Evolutionary conservation across 1,140 invertebrate genomes (phyloP).

Genomic region (Drosophila paulistorum): DNA sequence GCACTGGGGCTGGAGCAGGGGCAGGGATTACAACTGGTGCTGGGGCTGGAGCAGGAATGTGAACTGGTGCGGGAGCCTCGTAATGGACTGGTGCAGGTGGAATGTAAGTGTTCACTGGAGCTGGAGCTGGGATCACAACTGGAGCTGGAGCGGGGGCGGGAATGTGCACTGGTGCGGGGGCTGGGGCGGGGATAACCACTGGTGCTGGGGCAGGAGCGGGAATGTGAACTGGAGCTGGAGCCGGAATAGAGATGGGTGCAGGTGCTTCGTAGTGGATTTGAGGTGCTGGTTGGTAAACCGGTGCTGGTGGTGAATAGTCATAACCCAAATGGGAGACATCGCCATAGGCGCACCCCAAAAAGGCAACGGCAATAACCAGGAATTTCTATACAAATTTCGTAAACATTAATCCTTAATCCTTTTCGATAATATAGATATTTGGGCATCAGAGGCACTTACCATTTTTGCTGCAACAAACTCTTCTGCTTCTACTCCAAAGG

Average conservation of each 20-base stretch:
- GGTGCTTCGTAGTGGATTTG: conserved; percentile 30
- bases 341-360: conserved; percentile 68
- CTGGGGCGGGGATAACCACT: not conserved
- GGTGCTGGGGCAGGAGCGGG: conserved; percentile 25
- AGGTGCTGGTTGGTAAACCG: conserved; percentile 40
- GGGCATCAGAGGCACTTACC: conserved; percentile 38
- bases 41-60: too few species aligned
- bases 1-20: conserved; percentile 7
- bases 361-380: conserved; percentile 68
- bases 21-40: too few species aligned
- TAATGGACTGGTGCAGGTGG: not conserved
- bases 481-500: conserved; percentile 47
- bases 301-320: conserved; percentile 54
- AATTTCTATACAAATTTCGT: conserved; percentile 59
- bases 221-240: conserved; percentile 27
- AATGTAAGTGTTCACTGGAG: not conserved
- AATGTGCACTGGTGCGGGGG: not conserved
- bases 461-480: conserved; percentile 59
- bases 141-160: conserved; percentile 6
- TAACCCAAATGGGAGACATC: conserved; percentile 73
- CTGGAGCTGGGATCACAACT: too few species aligned
- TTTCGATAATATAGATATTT: not conserved
- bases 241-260: conserved; percentile 31
- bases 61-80: too few species aligned
- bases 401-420: conserved; percentile 29